These are phyloP conservation scores for Macrotus californicus DNA, from an alignment of 2,113 vertebrate genomes.

Conservation along the genomic window DNA sequence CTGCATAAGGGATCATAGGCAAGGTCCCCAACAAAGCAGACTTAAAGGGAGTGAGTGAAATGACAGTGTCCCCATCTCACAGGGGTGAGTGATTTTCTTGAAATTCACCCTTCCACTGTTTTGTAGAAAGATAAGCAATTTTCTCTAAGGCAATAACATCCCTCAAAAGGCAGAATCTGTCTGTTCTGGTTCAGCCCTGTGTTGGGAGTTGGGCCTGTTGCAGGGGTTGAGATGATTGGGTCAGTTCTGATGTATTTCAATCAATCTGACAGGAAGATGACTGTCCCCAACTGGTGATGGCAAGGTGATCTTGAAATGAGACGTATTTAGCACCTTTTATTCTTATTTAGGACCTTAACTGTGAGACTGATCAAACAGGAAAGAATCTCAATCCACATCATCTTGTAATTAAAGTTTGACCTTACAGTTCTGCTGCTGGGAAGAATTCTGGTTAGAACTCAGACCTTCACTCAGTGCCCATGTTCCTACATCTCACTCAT, in stretches of 20 bases:
- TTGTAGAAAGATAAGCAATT: not conserved
- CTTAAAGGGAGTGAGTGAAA: not conserved
- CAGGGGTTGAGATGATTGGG: not conserved
- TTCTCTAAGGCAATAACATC: not conserved
- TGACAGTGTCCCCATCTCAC: not conserved
- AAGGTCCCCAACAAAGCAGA: not conserved
- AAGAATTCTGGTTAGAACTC: not conserved
- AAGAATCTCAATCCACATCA: not conserved
- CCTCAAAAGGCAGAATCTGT: not conserved
- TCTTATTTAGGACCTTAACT: not conserved
- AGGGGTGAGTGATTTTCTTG: not conserved
- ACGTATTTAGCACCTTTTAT: not conserved
- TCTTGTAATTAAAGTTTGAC: not conserved
- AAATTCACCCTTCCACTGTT: not conserved
- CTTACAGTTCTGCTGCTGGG: not conserved
- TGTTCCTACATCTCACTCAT: fast-evolving
- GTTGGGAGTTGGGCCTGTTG: not conserved
- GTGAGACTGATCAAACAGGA: not conserved
- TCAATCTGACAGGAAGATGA: not conserved
- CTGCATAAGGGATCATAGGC: not conserved
- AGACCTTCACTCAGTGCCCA: not conserved
- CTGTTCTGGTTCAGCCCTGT: not conserved
- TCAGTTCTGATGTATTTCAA: not conserved
- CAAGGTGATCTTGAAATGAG: not conserved
- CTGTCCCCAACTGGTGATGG: not conserved